These are phyloP conservation scores for Eupithecia centaureata DNA, from an alignment of 2,888 invertebrate genomes.

Conservation along the genomic window DNA sequence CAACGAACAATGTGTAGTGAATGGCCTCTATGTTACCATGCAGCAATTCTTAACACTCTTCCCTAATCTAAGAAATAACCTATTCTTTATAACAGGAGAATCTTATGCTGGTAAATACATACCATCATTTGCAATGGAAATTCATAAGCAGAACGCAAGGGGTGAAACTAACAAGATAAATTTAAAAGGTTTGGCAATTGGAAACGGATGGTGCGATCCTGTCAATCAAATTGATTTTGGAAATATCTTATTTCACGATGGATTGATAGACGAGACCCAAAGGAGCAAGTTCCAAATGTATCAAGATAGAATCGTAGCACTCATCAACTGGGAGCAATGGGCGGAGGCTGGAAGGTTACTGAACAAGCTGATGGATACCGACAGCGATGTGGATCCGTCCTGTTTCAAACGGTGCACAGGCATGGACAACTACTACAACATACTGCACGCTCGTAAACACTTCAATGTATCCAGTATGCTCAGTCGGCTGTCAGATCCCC, in stretches of 20 bases:
- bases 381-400: conserved; percentile 62
- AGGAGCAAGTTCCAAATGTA: conserved; percentile 82
- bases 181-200: conserved; percentile 88
- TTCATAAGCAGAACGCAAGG: conserved; percentile 85
- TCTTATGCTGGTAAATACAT: conserved; percentile 92
- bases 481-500: conserved; percentile 62
- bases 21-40: conserved; percentile 89
- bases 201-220: conserved; percentile 92
- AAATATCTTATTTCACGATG: conserved; percentile 89
- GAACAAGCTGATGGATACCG: conserved; percentile 85
- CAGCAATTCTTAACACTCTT: conserved; percentile 94
- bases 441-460: conserved; percentile 79
- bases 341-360: conserved; percentile 87
- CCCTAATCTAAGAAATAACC: conserved; percentile 88
- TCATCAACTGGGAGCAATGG: conserved; percentile 86
- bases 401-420: conserved; percentile 88
- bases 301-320: conserved; percentile 86
- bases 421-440: conserved; percentile 90
- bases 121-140: conserved; percentile 90
- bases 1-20: conserved; percentile 91
- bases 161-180: conserved; percentile 87
- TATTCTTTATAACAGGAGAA: conserved; percentile 95
- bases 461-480: conserved; percentile 68
- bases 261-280: conserved; percentile 83
- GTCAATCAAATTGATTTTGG: conserved; percentile 90